Percentiles rank a stretch among this genome's conserved stretches.
phyloP scores from a whole-genome alignment of 2,113 vertebrate species.

The Myotis yumanensis region DNA sequence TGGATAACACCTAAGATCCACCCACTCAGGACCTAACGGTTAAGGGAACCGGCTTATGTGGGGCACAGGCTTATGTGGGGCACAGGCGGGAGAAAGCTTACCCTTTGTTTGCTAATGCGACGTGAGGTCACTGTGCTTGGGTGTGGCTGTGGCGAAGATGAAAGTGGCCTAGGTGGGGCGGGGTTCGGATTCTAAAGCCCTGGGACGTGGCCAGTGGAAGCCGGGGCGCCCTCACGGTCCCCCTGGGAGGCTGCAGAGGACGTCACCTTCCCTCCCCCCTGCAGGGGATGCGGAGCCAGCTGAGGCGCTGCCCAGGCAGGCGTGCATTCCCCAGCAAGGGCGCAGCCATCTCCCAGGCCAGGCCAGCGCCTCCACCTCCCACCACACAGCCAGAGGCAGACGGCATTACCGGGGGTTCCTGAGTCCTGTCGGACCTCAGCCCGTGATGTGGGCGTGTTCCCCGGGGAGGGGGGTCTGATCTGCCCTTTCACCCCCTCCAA shows the following conservation, averaged over 20 bases:
- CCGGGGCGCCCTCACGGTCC: fast-evolving
- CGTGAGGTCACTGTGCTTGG: background rate
- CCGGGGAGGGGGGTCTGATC: background rate
- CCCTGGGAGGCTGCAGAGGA: background rate
- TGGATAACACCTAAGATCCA: background rate
- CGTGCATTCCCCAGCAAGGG: background rate
- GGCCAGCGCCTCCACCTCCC: background rate
- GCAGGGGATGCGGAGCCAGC: background rate
- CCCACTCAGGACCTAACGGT: background rate
- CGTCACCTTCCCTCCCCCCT: background rate
- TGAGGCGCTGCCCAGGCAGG: background rate
- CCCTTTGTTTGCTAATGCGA: background rate
- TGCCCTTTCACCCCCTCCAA: background rate
- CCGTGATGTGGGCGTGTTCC: background rate
- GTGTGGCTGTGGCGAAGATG: background rate
- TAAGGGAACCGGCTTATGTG: background rate
- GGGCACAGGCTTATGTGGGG: background rate
- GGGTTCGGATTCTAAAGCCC: background rate
- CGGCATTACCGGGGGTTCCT: background rate
- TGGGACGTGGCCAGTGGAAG: fast-evolving
- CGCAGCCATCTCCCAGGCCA: fast-evolving
- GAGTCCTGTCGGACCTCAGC: background rate
- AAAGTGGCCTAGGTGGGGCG: background rate
- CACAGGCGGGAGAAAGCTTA: background rate
- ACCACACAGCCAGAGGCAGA: background rate